Conservation (phyloP, 2,888 invertebrate genomes). For the Hyalella azteca region DNA sequence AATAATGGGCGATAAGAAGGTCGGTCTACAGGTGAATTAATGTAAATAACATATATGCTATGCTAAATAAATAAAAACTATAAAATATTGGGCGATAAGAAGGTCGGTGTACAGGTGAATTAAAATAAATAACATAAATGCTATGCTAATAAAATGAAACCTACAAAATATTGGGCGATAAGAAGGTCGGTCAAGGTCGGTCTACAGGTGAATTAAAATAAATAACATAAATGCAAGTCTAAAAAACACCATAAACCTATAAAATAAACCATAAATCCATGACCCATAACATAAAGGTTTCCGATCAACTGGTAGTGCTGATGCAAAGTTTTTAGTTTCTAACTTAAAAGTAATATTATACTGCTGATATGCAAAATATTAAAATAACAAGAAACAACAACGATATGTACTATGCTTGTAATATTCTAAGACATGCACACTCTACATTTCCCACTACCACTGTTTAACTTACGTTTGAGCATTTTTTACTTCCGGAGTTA, state of each 20-base stretch:
- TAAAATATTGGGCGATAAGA: neutral
- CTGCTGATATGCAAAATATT: neutral
- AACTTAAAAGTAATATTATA: neutral
- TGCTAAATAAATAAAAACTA: no score
- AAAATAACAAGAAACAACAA: neutral
- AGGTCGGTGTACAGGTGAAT: neutral
- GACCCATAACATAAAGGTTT: no score
- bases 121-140: neutral
- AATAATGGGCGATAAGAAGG: conserved; percentile 35
- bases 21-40: conserved; percentile 16
- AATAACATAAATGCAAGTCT: neutral
- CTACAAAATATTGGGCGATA: neutral
- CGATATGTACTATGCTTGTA: no score
- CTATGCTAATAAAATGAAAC: neutral
- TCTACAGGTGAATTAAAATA: neutral
- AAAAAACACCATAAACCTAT: no score
- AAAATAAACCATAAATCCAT: no score
- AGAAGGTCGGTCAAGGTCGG: neutral
- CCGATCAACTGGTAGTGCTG: no score
- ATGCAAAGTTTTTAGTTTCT: neutral
- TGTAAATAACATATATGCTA: no score
- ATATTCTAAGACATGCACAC: no score
- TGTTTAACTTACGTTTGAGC: no score
- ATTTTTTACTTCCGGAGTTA: neutral
- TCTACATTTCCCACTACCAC: no score